These are phyloP conservation scores for Pseudomyrmex concolor DNA, from an alignment of 1,140 invertebrate species.

Conservation along the genomic window DNA sequence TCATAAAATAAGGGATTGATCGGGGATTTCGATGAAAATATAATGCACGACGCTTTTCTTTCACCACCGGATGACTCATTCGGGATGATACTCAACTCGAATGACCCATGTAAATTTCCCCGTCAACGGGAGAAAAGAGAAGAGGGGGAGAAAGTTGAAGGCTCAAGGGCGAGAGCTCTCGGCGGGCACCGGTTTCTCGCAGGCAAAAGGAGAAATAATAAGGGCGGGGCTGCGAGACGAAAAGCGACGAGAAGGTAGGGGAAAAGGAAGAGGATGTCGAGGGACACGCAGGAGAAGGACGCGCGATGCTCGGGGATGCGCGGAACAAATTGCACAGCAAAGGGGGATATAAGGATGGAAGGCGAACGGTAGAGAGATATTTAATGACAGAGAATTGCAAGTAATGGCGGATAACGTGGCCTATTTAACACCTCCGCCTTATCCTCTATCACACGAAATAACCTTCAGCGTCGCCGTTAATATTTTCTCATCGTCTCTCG, in stretches of 20 bases:
- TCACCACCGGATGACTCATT: slow-evolving; percentile 16
- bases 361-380: slow-evolving; percentile 68
- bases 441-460: slow-evolving; percentile 72
- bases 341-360: slow-evolving; percentile 31
- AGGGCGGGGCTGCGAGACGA: slow-evolving; percentile 62
- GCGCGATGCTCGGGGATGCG: slow-evolving; percentile 44
- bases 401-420: slow-evolving; percentile 75
- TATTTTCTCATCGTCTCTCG: slow-evolving; percentile 71
- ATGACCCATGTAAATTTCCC: slow-evolving; percentile 47
- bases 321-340: slow-evolving; percentile 70
- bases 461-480: slow-evolving; percentile 68
- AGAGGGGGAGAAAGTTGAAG: slow-evolving; percentile 69
- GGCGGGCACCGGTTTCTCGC: slow-evolving; percentile 71
- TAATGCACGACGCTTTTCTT: neutral
- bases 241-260: slow-evolving; percentile 25
- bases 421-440: slow-evolving; percentile 72
- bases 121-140: slow-evolving; percentile 13
- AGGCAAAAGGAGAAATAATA: slow-evolving; percentile 68
- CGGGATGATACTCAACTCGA: neutral
- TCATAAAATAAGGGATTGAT: neutral
- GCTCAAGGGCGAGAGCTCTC: slow-evolving; percentile 78
- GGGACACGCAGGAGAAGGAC: slow-evolving; percentile 18
- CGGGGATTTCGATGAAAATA: neutral
- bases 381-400: slow-evolving; percentile 76
- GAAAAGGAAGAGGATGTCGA: slow-evolving; percentile 30